Conservation (phyloP, 2,113 vertebrate genomes). For the Aythya baeri region DNA sequence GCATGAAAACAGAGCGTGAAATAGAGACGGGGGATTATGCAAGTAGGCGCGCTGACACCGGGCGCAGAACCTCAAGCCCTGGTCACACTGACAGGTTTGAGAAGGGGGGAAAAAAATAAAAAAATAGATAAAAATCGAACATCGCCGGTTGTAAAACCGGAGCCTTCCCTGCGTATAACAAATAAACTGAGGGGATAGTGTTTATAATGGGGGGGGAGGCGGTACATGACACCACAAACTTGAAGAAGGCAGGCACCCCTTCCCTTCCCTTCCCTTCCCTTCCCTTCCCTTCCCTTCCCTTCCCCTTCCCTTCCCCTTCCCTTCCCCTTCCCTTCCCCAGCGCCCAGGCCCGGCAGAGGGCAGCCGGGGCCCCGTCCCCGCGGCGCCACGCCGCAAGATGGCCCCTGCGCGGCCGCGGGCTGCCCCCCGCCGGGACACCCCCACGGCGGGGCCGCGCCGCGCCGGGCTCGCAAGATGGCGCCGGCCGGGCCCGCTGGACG, state of each 20-base stretch:
- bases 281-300: too few relatives aligned
- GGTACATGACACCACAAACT: not conserved
- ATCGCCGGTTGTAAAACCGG: not conserved
- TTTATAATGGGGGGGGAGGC: not conserved
- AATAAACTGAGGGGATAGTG: not conserved
- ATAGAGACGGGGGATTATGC: not conserved
- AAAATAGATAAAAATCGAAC: not conserved
- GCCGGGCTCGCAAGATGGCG: slow-evolving; percentile 68
- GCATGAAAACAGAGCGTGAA: not conserved
- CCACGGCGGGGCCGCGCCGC: not conserved
- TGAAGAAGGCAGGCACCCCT: too few relatives aligned
- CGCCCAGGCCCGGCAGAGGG: too few relatives aligned
- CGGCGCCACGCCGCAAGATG: too few relatives aligned
- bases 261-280: too few relatives aligned
- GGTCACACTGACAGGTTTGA: not conserved
- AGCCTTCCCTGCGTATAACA: not conserved
- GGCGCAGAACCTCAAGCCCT: not conserved
- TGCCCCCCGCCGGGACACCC: too few relatives aligned
- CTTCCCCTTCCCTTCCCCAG: too few relatives aligned
- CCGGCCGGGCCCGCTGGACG: slow-evolving; percentile 8
- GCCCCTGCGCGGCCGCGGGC: too few relatives aligned
- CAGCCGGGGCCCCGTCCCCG: too few relatives aligned
- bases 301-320: too few relatives aligned
- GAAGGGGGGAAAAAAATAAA: too few relatives aligned
- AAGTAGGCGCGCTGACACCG: not conserved